A percentile compares a stretch with the other conserved stretches of the same genome.
Conservation (phyloP, 2,888 invertebrate species). For the Gastrophysa polygoni region DNA sequence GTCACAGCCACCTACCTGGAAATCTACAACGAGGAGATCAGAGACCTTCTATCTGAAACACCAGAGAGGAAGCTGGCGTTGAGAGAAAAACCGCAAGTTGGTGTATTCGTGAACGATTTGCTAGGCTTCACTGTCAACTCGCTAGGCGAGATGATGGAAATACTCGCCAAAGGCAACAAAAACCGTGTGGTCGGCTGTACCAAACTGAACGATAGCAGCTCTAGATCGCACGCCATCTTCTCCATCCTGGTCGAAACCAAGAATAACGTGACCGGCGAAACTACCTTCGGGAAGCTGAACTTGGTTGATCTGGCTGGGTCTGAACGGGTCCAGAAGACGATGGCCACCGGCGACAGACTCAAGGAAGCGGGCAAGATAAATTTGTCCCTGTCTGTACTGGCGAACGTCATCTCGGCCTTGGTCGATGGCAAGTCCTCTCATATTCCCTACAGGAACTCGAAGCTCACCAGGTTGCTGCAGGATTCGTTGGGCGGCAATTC, state of each 20-base stretch:
- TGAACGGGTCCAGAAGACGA: slow-evolving; percentile 95
- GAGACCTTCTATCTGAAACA: slow-evolving; percentile 79
- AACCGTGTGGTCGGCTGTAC: slow-evolving; percentile 81
- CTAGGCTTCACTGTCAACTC: slow-evolving; percentile 94
- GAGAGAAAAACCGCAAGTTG: slow-evolving; percentile 92
- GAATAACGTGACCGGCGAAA: slow-evolving; percentile 75
- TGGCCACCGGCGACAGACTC: slow-evolving; percentile 85
- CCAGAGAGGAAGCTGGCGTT: slow-evolving; percentile 77
- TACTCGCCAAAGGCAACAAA: slow-evolving; percentile 93
- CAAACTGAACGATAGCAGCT: slow-evolving; percentile 93
- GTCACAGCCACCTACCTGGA: slow-evolving; percentile 96
- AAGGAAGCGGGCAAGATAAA: slow-evolving; percentile 97
- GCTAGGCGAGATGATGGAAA: slow-evolving; percentile 91
- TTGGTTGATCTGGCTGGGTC: slow-evolving; percentile 96
- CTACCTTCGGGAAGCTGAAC: slow-evolving; percentile 91
- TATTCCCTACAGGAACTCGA: slow-evolving; percentile 96
- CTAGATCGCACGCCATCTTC: slow-evolving; percentile 95
- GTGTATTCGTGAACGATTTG: slow-evolving; percentile 95
- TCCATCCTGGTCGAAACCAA: slow-evolving; percentile 96
- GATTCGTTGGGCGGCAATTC: slow-evolving; percentile 95
- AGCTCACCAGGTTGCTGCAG: slow-evolving; percentile 90
- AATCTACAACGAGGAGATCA: slow-evolving; percentile 97
- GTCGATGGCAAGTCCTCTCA: slow-evolving; percentile 95
- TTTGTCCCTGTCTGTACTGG: slow-evolving; percentile 91
- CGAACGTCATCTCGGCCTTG: slow-evolving; percentile 95